Evolutionary conservation across 2,797 vertebrate species (phyloP).

Genomic region (Eutrigla gurnardus): DNA sequence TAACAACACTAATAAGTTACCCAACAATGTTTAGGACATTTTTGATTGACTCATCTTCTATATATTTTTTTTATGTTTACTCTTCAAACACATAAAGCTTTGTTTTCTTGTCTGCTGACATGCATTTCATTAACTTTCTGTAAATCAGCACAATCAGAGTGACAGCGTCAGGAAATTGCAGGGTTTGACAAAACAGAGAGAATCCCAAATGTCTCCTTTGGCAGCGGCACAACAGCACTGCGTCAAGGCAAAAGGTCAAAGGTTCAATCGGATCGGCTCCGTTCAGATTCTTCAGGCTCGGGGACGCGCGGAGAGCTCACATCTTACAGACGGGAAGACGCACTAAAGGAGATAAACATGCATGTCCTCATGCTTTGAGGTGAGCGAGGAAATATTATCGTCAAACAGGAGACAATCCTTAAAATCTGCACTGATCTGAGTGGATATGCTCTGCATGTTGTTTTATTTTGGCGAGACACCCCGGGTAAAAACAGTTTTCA

Average conservation of each 20-base stretch:
- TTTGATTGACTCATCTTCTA: conserved; percentile 21
- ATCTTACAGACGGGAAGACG: conserved; percentile 46
- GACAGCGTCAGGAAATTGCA: conserved; percentile 63
- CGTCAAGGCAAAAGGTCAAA: conserved; percentile 62
- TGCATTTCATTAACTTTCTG: conserved; percentile 30
- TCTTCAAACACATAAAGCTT: conserved; percentile 21
- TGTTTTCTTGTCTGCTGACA: conserved; percentile 13
- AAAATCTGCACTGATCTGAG: conserved; percentile 1
- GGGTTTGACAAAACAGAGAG: conserved; percentile 66
- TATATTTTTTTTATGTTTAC: neutral
- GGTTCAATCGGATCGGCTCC: conserved; percentile 56
- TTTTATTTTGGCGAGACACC: neutral
- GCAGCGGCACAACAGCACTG: conserved; percentile 33
- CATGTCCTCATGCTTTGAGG: neutral
- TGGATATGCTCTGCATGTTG: neutral
- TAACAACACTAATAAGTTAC: neutral
- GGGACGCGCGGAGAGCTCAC: conserved; percentile 22
- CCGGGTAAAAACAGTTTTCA: neutral
- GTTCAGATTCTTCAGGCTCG: conserved; percentile 34
- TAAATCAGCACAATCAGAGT: conserved; percentile 34
- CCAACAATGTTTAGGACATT: neutral
- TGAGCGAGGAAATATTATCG: neutral
- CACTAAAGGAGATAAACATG: conserved; percentile 53
- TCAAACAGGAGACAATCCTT: neutral
- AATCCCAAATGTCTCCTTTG: conserved; percentile 63